Base-by-base conservation (phyloP, 1,140 invertebrate genomes). In the Danaus melanippus region DNA sequence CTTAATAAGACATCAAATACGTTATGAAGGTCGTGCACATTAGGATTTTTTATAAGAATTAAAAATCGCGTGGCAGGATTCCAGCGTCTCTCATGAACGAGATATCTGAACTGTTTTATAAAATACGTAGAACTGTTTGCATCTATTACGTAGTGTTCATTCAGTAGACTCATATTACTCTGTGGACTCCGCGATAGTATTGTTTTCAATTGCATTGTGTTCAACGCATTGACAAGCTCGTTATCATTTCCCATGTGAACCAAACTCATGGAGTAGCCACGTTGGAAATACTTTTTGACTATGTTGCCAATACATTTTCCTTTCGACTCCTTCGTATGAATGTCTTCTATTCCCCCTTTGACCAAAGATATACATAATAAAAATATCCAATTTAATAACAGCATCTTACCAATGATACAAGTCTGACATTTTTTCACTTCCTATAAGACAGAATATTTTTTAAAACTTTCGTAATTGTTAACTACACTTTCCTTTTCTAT, bases 1-100 rank as follows among this genome's bases (percentile, higher is more conserved):
- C 64, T 50, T 10, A 77, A 42, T 12, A 79, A 44, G 7, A 58
- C 10, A 47, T 75, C 51, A 58, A 79, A 77, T 11, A 77, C 60
- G 11, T 46, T 9, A 5, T 12, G 44, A 8, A 74, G 53, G n/a
- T 74, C 49, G 0, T 17, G 5, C 3, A 43, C 12, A 6, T 46
- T 8, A 0, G 67, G 41, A 11, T 51, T 12, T 32, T 62, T 50
- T 6, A 74, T 45, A 10, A 72, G 43, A 17, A 78, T 64, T 6
- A 76, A 41, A 32, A 69, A 62, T 40, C 46, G 46, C 9, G 54
- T 49, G 10, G 55, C 53, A 10, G 73, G 69, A 50, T 60, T 67
- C 73, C 75, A 76, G 1, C 42, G 40, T 8, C 41, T 1, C 9
- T 68, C 57, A n/a, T 52, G 43, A 8, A 43, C 17, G 5, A 71